phyloP scores from a whole-genome alignment of 2,888 invertebrate genomes.

The Caenorhabditis panamensis region DNA sequence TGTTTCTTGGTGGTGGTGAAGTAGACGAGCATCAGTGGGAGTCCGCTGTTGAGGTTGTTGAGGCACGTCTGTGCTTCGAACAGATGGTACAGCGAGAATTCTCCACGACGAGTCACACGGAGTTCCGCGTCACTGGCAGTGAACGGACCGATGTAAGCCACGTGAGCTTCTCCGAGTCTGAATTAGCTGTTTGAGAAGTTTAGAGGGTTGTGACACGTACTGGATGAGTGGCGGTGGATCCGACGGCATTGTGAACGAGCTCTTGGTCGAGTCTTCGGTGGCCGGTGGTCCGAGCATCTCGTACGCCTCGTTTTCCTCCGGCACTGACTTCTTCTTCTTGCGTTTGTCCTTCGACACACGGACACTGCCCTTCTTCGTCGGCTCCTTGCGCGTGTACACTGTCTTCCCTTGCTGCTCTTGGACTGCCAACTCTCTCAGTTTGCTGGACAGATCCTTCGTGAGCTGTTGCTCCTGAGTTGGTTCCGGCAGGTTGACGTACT shows the following conservation, averaged over 20 bases:
- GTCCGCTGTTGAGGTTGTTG: constrained; percentile 7
- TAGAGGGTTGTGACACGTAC: background rate
- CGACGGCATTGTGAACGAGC: background rate
- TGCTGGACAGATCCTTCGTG: constrained; percentile 19
- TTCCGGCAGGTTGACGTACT: constrained; percentile 32
- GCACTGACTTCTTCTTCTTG: constrained; percentile 28
- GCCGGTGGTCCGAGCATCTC: constrained; percentile 20
- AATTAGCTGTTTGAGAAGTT: background rate
- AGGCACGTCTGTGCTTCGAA: constrained; percentile 2
- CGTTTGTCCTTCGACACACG: constrained; percentile 14
- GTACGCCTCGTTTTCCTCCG: constrained; percentile 18
- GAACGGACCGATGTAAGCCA: constrained; percentile 22
- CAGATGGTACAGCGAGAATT: constrained; percentile 34
- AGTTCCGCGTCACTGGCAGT: constrained; percentile 13
- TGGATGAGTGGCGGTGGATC: background rate
- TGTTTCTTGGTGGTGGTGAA: constrained; percentile 47
- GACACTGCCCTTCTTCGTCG: background rate
- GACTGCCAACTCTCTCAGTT: constrained; percentile 11
- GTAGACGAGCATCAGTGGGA: constrained; percentile 46
- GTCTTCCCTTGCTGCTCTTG: background rate
- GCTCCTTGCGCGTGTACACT: background rate
- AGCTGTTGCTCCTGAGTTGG: constrained; percentile 1
- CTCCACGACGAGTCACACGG: constrained; percentile 23
- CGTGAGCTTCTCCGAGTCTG: constrained; percentile 14
- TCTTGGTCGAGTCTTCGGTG: constrained; percentile 8